Base-by-base conservation (phyloP, 2,888 invertebrate genomes). In the Deroplatys truncata region DNA sequence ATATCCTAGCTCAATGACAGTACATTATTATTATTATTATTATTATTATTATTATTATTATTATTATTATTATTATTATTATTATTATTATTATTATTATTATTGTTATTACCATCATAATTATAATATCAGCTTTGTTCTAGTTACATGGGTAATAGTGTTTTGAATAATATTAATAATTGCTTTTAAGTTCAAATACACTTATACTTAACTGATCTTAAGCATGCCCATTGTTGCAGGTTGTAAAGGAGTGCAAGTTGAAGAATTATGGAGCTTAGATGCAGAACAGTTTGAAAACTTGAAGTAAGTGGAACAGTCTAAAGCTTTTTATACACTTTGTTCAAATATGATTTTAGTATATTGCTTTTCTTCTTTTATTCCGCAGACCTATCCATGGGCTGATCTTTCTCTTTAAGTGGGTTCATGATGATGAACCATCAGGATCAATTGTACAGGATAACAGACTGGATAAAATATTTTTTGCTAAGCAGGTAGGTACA, bases 231-330 rank as follows among this genome's bases (percentile, higher is more conserved):
- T 82, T 91, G 90, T 93, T 93, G 56, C 92, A 98, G 99, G 99
- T 91, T 98, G 97, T 72, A 97, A 96, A 93, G 99, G 99, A 25
- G 97, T 97, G 0, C 99, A 99, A 94, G 99, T 99, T 0, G 99
- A 99, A 94, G 99, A 99, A 94, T 94, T 99, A 91, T 99, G 98
- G 98, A 97, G 97, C 91, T 95, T 99, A 91, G 99, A 99, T 92
- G 96, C 97, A 90, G 97, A 97, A 84, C 97, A 97, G 85, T 98
- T 99, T 93, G 97, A 97, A 92, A 96, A 97, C 93, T 94, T 99
- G 87, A 98, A 98, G 98, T 98, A 94, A 94, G 94, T 92, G 10
- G 56, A 28, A 29, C 15, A 84, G 13, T 25, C 28, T 1, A 83
- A 10, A 83, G 2, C 8, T 28, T 84, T 16, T 16, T 28, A 84